phyloP scores from a whole-genome alignment of 2,113 vertebrate species.

The Zosterops hypoxanthus region DNA sequence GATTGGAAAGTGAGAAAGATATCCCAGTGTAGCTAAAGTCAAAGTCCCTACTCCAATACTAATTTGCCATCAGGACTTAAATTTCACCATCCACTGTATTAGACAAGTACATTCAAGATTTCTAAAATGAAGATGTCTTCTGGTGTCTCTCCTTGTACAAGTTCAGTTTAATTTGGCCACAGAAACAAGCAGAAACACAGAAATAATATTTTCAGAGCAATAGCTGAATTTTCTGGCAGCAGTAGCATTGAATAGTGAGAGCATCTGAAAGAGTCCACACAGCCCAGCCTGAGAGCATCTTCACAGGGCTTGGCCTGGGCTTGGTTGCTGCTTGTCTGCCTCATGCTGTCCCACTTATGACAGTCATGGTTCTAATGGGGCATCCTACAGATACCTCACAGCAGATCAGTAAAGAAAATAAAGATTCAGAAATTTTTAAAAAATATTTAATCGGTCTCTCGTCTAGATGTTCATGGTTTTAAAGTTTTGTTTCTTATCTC shows the following conservation, averaged over 20 bases:
- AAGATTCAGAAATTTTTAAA: neutral
- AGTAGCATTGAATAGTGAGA: neutral
- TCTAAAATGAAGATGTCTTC: neutral
- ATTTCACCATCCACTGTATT: neutral
- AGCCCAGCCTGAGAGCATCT: neutral
- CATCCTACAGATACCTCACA: neutral
- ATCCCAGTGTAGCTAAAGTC: neutral
- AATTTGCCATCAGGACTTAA: neutral
- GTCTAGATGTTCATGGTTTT: neutral
- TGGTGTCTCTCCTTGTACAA: neutral
- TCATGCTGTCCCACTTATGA: rapidly evolving
- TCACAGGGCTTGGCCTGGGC: neutral
- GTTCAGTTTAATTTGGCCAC: neutral
- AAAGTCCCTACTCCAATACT: neutral
- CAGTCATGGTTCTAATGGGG: rapidly evolving
- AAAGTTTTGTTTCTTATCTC: neutral
- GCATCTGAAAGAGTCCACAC: neutral
- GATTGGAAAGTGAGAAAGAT: neutral
- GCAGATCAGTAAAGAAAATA: neutral
- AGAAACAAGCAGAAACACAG: neutral
- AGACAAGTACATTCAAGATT: neutral
- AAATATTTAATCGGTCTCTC: neutral
- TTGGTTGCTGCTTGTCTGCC: neutral
- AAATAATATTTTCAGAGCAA: neutral
- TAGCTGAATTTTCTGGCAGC: neutral